Conservation (phyloP, 2,113 vertebrate genomes). For the Carettochelys insculpta region DNA sequence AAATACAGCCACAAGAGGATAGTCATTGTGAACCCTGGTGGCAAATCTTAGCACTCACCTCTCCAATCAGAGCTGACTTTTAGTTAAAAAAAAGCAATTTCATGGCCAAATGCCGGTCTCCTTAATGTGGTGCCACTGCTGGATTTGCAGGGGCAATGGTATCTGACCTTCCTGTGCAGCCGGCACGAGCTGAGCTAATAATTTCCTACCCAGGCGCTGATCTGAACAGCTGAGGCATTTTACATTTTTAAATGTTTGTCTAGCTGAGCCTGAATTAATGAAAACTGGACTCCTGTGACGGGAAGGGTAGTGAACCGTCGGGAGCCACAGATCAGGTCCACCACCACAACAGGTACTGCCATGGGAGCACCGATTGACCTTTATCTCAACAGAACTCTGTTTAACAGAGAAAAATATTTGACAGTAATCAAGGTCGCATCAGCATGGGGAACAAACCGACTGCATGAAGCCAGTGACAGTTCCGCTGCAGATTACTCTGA, state of each 20-base stretch:
- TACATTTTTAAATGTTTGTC: constrained; percentile 54
- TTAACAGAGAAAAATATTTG: constrained; percentile 77
- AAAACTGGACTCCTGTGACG: neutral
- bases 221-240: constrained; percentile 44
- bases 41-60: neutral
- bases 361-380: constrained; percentile 59
- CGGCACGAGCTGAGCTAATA: neutral
- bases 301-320: constrained; percentile 20
- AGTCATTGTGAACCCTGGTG: accelerated
- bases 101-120: neutral
- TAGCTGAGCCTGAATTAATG: constrained; percentile 50
- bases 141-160: neutral
- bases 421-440: constrained; percentile 74
- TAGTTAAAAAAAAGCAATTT: accelerated
- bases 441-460: constrained; percentile 28
- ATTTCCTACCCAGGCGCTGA: neutral
- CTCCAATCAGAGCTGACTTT: neutral
- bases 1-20: neutral
- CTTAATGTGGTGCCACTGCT: neutral
- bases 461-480: constrained; percentile 49
- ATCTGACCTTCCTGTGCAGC: neutral
- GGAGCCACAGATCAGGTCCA: constrained; percentile 59
- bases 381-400: constrained; percentile 68
- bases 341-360: constrained; percentile 32
- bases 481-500: constrained; percentile 65